Percentiles rank a stretch among this genome's conserved stretches.
These are phyloP conservation scores for Arion vulgaris DNA, from an alignment of 1,140 invertebrate species.

Conservation along the genomic window DNA sequence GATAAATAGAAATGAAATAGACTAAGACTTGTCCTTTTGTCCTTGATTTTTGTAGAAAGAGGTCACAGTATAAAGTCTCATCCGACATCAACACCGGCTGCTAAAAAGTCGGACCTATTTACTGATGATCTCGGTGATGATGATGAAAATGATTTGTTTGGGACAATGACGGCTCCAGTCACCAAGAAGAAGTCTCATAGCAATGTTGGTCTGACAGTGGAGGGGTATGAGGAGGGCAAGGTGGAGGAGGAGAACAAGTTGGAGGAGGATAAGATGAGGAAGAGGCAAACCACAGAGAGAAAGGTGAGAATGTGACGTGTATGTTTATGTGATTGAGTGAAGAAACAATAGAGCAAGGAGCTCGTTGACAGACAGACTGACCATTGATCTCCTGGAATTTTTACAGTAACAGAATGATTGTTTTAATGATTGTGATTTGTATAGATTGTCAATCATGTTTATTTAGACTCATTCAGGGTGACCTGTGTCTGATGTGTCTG, in stretches of 20 bases:
- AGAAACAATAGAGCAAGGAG: too few species aligned
- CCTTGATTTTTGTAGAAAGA: too few species aligned
- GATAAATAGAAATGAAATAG: too few species aligned
- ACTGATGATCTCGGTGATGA: constrained; percentile 48
- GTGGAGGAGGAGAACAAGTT: constrained; percentile 45
- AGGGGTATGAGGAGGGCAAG: constrained; percentile 29
- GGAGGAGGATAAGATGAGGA: neutral
- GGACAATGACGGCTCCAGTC: neutral
- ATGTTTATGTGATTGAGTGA: neutral
- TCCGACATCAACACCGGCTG: neutral
- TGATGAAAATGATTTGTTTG: constrained; percentile 50
- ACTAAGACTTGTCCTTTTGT: too few species aligned
- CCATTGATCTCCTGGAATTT: too few species aligned
- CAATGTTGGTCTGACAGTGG: constrained; percentile 21
- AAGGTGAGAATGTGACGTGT: constrained; percentile 17
- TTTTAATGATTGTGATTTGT: too few species aligned
- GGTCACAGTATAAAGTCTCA: too few species aligned
- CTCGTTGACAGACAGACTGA: too few species aligned
- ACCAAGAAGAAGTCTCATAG: constrained; percentile 19
- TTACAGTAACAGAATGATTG: too few species aligned
- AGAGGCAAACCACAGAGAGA: neutral
- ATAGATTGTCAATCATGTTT: too few species aligned
- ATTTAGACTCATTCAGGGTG: too few species aligned
- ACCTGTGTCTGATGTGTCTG: too few species aligned
- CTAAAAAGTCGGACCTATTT: constrained; percentile 48